A percentile compares a stretch with the other conserved stretches of the same genome.
These are phyloP conservation scores for Cheirogaleus medius DNA, from an alignment of 2,113 vertebrate species.

Conservation along the genomic window DNA sequence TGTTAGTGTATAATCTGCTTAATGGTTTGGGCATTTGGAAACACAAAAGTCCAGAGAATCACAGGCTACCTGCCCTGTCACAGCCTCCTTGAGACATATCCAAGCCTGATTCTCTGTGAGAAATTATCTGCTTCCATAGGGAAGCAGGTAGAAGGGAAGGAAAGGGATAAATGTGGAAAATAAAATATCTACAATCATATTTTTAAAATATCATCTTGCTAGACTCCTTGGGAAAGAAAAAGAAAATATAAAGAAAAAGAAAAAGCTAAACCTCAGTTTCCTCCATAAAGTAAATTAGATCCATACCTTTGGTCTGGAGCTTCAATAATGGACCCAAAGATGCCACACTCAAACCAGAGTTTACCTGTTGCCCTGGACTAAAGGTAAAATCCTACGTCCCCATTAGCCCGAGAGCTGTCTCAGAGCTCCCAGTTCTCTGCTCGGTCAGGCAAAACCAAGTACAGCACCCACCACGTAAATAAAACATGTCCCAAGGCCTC, in stretches of 20 bases:
- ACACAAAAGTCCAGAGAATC: background rate
- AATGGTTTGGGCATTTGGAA: background rate
- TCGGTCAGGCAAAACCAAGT: background rate
- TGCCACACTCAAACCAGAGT: background rate
- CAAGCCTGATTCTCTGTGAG: background rate
- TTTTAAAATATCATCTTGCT: background rate
- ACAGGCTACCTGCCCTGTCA: background rate
- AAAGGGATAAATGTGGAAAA: background rate
- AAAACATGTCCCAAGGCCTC: background rate
- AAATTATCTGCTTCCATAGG: background rate
- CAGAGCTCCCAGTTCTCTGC: background rate
- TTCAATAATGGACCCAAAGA: background rate
- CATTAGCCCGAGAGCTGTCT: accelerated
- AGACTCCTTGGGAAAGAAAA: background rate
- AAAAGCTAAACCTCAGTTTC: background rate
- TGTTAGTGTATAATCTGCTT: background rate
- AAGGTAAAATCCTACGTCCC: background rate
- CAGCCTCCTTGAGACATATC: background rate
- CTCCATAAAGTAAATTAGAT: background rate
- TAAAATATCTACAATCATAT: background rate
- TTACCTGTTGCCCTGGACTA: background rate
- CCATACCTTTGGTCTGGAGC: background rate
- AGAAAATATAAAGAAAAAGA: background rate
- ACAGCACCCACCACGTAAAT: background rate
- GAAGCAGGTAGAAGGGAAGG: background rate